Conservation (phyloP, 1,140 invertebrate species). For the Campoletis sonorensis region DNA sequence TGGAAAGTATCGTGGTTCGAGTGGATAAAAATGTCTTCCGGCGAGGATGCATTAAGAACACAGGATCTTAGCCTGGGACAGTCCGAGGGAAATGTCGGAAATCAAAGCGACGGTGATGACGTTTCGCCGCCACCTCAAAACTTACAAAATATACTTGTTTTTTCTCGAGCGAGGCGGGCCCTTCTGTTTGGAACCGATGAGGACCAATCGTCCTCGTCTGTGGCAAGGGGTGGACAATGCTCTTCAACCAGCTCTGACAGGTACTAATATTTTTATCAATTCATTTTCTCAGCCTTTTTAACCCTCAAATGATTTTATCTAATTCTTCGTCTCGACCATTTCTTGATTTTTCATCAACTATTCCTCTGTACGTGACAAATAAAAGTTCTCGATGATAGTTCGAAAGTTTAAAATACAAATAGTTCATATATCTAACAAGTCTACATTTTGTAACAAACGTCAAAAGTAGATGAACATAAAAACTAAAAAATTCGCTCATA, state of each 20-base stretch:
- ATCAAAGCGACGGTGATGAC: conserved; percentile 44
- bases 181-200: conserved; percentile 64
- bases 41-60: conserved; percentile 59
- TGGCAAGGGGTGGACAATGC: conserved; percentile 55
- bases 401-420: not conserved
- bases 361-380: too few species aligned
- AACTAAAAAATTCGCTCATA: too few species aligned
- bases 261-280: conserved; percentile 53
- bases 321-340: too few species aligned
- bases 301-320: too few species aligned
- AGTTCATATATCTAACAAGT: too few species aligned
- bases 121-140: conserved; percentile 61
- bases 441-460: too few species aligned
- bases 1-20: conserved; percentile 30
- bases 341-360: too few species aligned
- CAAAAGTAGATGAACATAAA: too few species aligned
- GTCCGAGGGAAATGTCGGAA: conserved; percentile 55
- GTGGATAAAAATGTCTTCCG: conserved; percentile 62
- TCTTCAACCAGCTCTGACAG: conserved; percentile 62
- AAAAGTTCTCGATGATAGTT: too few species aligned
- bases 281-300: not conserved
- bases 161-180: conserved; percentile 62
- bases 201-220: conserved; percentile 61
- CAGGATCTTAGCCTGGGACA: conserved; percentile 55
- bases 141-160: conserved; percentile 60